Evolutionary conservation across 2,113 vertebrate species (phyloP), one percentile per base, ranked within the genome.

Genomic region (Uropsilus gracilis): DNA sequence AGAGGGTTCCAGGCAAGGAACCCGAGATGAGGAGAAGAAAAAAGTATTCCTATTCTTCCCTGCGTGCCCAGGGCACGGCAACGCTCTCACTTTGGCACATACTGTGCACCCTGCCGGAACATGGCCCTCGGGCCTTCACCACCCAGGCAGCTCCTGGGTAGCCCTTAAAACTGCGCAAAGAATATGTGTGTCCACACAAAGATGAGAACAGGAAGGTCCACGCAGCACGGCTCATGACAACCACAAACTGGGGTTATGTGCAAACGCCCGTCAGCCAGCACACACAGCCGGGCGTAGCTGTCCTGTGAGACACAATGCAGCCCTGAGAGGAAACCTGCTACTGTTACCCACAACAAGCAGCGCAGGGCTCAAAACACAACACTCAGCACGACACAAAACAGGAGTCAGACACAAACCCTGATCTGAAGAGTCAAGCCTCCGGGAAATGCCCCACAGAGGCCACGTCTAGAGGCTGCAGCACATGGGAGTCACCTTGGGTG

Each of bases 141-240:
- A 53, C 37, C 12, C 22, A 22, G 32, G 61, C 75, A 85, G 80
- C 20, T 90, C 48, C 81, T 85, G 24, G 11, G 81, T 73, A 69
- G 71, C n/a, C 57, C 46, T 69, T 50, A 59, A 77, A 86, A 77
- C 3, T 63, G 80, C 63, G 8, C 6, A 61, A 91, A 57, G n/a
- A 77, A 95, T 95, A 81, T 44, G 30, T 12, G 34, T 28, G 22
- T 77, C 68, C 46, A 87, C 81, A 63, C 32, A 80, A 57, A 83
- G 55, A 37, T 12, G 80, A 42, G 2, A 14, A 64, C n/a, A 46
- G 44, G 57, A 91, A 96, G 39, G 34, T 48, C 91, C 64, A n/a
- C 2, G 48, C 7, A 16, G 20, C 34, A 32, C 53, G 26, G 85
- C 44, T 73, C 48, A 48, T 71, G 90, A 63, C 11, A 94, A 68